These are phyloP conservation scores for Actenoides lindsayi DNA, from an alignment of 2,113 vertebrate species.

Conservation along the genomic window DNA sequence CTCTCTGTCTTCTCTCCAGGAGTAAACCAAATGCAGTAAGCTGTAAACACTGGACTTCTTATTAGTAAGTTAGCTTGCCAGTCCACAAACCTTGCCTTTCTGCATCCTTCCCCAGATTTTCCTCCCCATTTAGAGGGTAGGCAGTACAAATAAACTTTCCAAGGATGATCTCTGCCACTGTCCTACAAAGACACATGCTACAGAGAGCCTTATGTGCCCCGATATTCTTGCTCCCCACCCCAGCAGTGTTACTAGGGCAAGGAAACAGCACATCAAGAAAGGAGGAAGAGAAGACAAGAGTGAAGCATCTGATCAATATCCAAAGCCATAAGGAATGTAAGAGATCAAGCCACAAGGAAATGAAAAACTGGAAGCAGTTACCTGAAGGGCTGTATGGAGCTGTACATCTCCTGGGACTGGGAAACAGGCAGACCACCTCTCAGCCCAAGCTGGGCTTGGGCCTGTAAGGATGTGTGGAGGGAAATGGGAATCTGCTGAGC, in stretches of 20 bases:
- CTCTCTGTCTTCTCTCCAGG: not conserved
- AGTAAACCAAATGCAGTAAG: not conserved
- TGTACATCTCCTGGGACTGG: conserved; percentile 99
- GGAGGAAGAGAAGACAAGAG: rapidly evolving
- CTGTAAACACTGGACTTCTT: not conserved
- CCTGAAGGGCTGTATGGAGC: conserved; percentile 95
- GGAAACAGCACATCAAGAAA: not conserved
- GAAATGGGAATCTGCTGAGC: conserved; percentile 98
- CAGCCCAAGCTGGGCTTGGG: conserved; percentile 94
- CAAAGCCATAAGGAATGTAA: not conserved
- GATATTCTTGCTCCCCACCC: not conserved
- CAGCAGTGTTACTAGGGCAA: not conserved
- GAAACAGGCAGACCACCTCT: conserved; percentile 93
- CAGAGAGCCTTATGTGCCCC: not conserved
- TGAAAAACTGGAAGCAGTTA: conserved; percentile 46
- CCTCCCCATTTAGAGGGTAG: not conserved
- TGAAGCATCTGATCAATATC: not conserved
- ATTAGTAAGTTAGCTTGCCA: not conserved
- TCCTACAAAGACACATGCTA: not conserved
- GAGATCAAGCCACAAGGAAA: not conserved
- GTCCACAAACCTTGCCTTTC: not conserved
- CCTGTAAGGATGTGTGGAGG: conserved; percentile 95
- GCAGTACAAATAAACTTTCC: not conserved
- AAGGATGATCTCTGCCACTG: not conserved
- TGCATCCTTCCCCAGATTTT: not conserved